Evolutionary conservation across 2,797 vertebrate species (phyloP), one percentile per base, ranked within the genome.

Genomic region (Falco columbarius): DNA sequence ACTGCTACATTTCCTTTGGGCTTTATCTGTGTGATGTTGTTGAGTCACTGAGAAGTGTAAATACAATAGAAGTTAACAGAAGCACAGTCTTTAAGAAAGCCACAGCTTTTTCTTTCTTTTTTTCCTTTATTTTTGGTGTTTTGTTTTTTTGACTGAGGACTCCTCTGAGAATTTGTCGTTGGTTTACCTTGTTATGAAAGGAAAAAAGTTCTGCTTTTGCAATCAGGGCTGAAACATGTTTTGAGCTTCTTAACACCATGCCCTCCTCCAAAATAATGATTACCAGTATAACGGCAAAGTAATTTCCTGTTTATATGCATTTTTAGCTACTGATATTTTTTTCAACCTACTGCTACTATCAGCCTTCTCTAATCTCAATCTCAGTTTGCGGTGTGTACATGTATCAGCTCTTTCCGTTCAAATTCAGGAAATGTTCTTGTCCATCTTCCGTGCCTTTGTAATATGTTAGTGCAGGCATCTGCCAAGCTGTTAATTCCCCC

Each of bases 1-100:
- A 96, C 81, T 89, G 94, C 93, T 95, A 58, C 93, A 75, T 97
- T 95, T 98, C 97, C 97, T 97, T 85, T 91, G 97, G 96, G 97
- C 79, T 98, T 97, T 93, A 74, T 96, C 96, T 94, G 74, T 96
- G 93, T 95, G 92, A 95, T 95, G 96, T 77, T 82, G 56, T 91
- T 49, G 95, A 97, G 92, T 95, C 87, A 63, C 81, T 89, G 87
- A 89, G 81, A 80, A n/a, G 59, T 89, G 77, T 94, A 97, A 97
- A 97, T 96, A 96, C n/a, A 73, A 73, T 67, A 89, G 88, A 94
- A 91, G 67, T 95, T 96, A 91, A 81, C 77, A 95, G 77, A 91
- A 91, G 66, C 76, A 54, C 26, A 42, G 90, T 71, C 74, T 96
- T 65, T n/a, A 76, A 89, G 79, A 92, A 94, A 94, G 46, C 27